A percentile compares a stretch with the other conserved stretches of the same genome.
phyloP scores from a whole-genome alignment of 2,113 vertebrate genomes.

The Lepus americanus region DNA sequence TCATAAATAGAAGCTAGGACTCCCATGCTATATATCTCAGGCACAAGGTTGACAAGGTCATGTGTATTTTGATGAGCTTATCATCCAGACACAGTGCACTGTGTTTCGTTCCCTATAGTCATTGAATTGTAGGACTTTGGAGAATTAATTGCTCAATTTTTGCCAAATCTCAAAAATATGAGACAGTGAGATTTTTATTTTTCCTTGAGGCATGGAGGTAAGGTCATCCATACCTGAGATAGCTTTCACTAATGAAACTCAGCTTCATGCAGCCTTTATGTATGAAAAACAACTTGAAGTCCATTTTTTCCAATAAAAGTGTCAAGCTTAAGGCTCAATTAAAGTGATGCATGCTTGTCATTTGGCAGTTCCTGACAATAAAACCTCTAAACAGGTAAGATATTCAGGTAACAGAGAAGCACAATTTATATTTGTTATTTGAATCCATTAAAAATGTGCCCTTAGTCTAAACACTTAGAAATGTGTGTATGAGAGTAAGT shows the following conservation, averaged over 20 bases:
- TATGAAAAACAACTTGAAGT: constrained; percentile 62
- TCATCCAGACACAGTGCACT: constrained; percentile 60
- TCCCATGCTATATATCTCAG: rapidly evolving
- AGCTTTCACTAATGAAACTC: not conserved
- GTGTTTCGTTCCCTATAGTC: constrained; percentile 67
- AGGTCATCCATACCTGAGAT: not conserved
- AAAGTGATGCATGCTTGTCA: constrained; percentile 69
- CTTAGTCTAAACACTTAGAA: not conserved
- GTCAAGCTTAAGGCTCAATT: constrained; percentile 67
- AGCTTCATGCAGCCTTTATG: not conserved
- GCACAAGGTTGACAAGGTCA: too few relatives aligned
- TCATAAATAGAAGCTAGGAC: too few relatives aligned
- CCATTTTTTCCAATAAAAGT: constrained; percentile 68
- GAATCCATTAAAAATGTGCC: constrained; percentile 50
- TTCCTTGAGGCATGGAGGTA: not conserved
- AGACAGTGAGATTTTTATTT: constrained; percentile 38
- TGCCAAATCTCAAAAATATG: constrained; percentile 61
- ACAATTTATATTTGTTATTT: constrained; percentile 30
- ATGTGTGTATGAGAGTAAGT: not conserved
- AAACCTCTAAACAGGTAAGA: constrained; percentile 65
- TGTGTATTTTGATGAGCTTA: constrained; percentile 40
- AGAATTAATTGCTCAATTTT: constrained; percentile 65
- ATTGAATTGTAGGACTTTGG: not conserved
- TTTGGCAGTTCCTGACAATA: constrained; percentile 44
- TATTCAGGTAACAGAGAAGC: constrained; percentile 21